Percentiles rank a stretch among this genome's conserved stretches.
Evolutionary conservation across 2,797 vertebrate genomes (phyloP).

Genomic region (Diplodus sargus): DNA sequence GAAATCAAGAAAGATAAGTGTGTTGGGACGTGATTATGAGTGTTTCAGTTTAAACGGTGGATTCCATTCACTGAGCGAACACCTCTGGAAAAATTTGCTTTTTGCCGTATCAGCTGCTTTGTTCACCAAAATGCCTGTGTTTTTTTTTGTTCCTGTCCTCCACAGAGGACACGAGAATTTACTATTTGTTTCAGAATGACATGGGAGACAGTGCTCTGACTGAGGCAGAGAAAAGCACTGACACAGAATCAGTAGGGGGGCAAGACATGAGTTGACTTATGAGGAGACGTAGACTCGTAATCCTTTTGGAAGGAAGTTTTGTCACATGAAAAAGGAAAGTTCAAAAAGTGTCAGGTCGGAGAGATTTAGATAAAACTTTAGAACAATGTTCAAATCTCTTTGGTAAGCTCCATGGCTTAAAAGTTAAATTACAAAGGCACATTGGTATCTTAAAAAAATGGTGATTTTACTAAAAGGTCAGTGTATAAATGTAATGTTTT

Average conservation of each 20-base stretch:
- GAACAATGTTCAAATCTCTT: neutral
- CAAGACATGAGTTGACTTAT: neutral
- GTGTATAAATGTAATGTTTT: neutral
- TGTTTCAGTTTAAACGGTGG: constrained; percentile 47
- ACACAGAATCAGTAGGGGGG: neutral
- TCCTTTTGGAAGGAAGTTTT: neutral
- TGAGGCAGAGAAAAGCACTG: neutral
- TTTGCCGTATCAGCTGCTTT: constrained; percentile 51
- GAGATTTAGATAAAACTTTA: neutral
- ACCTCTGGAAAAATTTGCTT: constrained; percentile 29
- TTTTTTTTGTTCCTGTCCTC: constrained; percentile 54
- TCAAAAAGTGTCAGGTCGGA: neutral
- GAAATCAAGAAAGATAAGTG: constrained; percentile 55
- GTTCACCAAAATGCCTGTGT: constrained; percentile 16
- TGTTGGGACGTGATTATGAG: constrained; percentile 49
- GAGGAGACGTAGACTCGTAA: neutral
- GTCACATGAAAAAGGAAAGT: neutral
- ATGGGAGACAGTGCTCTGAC: constrained; percentile 2
- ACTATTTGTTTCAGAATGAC: constrained; percentile 44
- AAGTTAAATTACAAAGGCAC: neutral
- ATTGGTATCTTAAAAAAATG: neutral
- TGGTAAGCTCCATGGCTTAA: neutral
- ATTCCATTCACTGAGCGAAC: constrained; percentile 32
- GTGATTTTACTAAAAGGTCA: neutral
- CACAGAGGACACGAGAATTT: constrained; percentile 43